These are phyloP conservation scores for Seriola dumerili DNA, from an alignment of 2,113 vertebrate genomes.

Conservation along the genomic window DNA sequence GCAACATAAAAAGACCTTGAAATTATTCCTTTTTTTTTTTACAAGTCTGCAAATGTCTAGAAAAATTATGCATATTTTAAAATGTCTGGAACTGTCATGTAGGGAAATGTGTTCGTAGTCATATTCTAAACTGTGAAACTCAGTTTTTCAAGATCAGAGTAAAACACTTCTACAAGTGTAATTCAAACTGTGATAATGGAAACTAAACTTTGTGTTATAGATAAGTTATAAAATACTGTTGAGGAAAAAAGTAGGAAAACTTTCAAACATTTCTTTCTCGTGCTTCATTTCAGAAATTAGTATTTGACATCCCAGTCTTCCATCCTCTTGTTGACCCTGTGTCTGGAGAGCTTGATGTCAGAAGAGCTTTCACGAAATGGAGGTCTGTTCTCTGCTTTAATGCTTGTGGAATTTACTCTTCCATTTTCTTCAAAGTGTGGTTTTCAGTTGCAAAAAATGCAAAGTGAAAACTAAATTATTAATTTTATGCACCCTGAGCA, in stretches of 20 bases:
- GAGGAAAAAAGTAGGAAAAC: not conserved
- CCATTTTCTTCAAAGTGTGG: not conserved
- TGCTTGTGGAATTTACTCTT: not conserved
- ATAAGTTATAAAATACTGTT: too few species aligned
- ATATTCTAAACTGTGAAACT: not conserved
- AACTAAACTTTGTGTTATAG: not conserved
- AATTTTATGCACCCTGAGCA: not conserved
- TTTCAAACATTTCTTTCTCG: not conserved
- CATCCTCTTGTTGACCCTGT: conserved; percentile 95
- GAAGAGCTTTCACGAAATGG: conserved; percentile 97
- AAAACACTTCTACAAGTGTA: not conserved
- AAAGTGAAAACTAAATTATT: not conserved
- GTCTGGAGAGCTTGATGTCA: conserved; percentile 97
- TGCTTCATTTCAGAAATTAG: conserved; percentile 87
- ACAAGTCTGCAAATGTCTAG: not conserved
- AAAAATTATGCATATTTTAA: not conserved
- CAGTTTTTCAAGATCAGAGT: too few species aligned
- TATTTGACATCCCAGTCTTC: conserved; percentile 97
- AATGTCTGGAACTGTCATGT: not conserved
- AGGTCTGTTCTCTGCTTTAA: conserved; percentile 84
- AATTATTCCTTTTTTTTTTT: not conserved
- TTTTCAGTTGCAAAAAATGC: not conserved
- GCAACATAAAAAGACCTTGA: too few species aligned
- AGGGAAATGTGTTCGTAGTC: not conserved
- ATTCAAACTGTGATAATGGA: not conserved